phyloP scores from a whole-genome alignment of 2,888 invertebrate genomes.

The Drosophila mimetica region DNA sequence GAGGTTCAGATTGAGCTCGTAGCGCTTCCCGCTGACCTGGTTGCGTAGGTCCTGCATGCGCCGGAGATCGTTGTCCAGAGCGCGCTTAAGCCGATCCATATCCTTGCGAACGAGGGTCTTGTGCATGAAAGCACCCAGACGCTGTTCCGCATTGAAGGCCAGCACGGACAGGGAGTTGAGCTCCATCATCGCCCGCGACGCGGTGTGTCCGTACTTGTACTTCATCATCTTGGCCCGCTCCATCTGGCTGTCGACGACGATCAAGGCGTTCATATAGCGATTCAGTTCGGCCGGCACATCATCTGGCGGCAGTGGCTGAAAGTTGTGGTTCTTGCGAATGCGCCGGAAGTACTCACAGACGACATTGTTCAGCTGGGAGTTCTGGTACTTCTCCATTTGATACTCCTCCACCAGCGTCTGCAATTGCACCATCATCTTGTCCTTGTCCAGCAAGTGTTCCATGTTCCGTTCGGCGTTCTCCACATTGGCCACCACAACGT shows the following conservation, averaged over 20 bases:
- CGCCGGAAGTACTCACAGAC: constrained; percentile 27
- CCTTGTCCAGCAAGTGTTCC: constrained; percentile 12
- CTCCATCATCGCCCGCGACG: constrained; percentile 15
- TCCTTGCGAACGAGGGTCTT: constrained; percentile 17
- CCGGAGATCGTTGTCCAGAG: constrained; percentile 17
- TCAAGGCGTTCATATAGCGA: constrained; percentile 15
- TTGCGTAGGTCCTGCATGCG: constrained; percentile 33
- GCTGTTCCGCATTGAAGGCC: constrained; percentile 26
- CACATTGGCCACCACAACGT: constrained; percentile 5
- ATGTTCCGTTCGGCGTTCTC: background rate
- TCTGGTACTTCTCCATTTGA: background rate
- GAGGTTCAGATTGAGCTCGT: constrained; percentile 31
- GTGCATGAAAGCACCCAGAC: constrained; percentile 21
- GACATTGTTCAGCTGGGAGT: background rate
- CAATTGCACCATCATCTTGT: constrained; percentile 10
- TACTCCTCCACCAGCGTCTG: background rate
- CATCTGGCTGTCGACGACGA: constrained; percentile 17
- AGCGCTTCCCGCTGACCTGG: constrained; percentile 33
- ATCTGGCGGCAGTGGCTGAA: background rate
- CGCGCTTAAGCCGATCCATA: constrained; percentile 26
- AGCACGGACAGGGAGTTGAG: constrained; percentile 3
- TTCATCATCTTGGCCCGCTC: constrained; percentile 19
- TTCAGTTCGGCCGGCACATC: background rate
- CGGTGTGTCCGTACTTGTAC: constrained; percentile 3
- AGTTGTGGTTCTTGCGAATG: constrained; percentile 10